These are phyloP conservation scores for Conus ventricosus DNA, from an alignment of 1,140 invertebrate species.

Conservation along the genomic window DNA sequence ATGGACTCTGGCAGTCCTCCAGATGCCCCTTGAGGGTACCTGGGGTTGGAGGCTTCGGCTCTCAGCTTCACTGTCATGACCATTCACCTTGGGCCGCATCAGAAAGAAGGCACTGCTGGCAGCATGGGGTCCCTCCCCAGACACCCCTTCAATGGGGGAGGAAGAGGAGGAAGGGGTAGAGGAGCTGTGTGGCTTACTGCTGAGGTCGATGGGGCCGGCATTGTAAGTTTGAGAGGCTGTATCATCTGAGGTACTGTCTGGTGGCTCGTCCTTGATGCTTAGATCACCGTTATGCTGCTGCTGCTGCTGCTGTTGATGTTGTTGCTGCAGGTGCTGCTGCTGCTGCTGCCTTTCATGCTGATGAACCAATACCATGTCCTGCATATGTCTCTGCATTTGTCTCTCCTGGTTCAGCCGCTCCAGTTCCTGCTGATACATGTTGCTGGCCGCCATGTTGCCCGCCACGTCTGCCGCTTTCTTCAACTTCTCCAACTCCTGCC, in stretches of 20 bases:
- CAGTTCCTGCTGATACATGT: constrained; percentile 79
- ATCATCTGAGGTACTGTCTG: constrained; percentile 63
- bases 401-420: constrained; percentile 58
- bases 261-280: constrained; percentile 62
- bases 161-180: constrained; percentile 61
- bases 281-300: constrained; percentile 37
- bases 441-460: constrained; percentile 80
- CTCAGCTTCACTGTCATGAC: constrained; percentile 71
- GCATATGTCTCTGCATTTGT: constrained; percentile 30
- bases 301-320: not conserved
- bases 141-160: constrained; percentile 46
- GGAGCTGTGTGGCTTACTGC: constrained; percentile 58
- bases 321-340: not conserved
- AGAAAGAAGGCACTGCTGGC: constrained; percentile 87
- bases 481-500: constrained; percentile 95
- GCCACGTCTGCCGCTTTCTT: constrained; percentile 81
- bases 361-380: constrained; percentile 14
- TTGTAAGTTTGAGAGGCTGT: constrained; percentile 50
- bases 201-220: constrained; percentile 67
- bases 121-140: constrained; percentile 79
- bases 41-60: constrained; percentile 49
- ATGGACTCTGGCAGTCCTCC: constrained; percentile 52
- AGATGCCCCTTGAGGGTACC: constrained; percentile 84
- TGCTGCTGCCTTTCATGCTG: constrained; percentile 22
- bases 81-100: constrained; percentile 80